A percentile compares a stretch with the other conserved stretches of the same genome.
Evolutionary conservation across 1,140 invertebrate genomes (phyloP).

Genomic region (Tribolium castaneum): DNA sequence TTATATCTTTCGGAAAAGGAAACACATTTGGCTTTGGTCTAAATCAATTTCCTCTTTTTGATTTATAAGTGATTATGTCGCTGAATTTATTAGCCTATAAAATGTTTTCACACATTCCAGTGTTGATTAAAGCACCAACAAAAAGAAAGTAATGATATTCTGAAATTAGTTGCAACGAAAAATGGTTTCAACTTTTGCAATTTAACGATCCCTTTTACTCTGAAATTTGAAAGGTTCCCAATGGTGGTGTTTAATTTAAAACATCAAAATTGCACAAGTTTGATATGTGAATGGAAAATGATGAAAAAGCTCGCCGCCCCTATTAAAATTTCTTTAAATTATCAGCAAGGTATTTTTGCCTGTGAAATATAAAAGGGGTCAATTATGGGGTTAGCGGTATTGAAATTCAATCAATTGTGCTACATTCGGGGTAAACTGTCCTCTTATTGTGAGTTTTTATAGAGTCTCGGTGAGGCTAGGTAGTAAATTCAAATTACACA

Average conservation of each 20-base stretch:
- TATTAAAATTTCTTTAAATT: not conserved
- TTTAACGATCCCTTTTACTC: not conserved
- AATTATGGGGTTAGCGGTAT: not conserved
- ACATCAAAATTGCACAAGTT: not conserved
- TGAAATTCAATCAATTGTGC: slow-evolving; percentile 1
- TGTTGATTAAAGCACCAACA: not conserved
- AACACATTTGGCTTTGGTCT: not conserved
- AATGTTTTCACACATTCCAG: not conserved
- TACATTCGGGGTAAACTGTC: slow-evolving; percentile 1
- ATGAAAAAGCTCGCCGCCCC: not conserved
- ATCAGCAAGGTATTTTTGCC: no score
- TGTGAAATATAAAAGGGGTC: not conserved
- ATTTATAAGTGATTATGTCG: not conserved
- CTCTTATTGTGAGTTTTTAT: slow-evolving; percentile 23
- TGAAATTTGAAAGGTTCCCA: not conserved
- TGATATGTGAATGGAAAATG: not conserved
- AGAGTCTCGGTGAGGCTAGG: not conserved
- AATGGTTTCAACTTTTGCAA: slow-evolving; percentile 5
- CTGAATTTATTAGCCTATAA: not conserved
- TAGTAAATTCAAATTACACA: slow-evolving; percentile 42
- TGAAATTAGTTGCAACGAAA: slow-evolving; percentile 6
- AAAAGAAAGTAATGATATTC: not conserved
- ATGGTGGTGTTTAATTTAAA: slow-evolving; percentile 1
- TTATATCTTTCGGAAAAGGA: not conserved
- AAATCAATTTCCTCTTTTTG: not conserved